A percentile compares a stretch with the other conserved stretches of the same genome.
These are phyloP conservation scores for Butastur rufipennis DNA, from an alignment of 2,113 vertebrate species.

Conservation along the genomic window DNA sequence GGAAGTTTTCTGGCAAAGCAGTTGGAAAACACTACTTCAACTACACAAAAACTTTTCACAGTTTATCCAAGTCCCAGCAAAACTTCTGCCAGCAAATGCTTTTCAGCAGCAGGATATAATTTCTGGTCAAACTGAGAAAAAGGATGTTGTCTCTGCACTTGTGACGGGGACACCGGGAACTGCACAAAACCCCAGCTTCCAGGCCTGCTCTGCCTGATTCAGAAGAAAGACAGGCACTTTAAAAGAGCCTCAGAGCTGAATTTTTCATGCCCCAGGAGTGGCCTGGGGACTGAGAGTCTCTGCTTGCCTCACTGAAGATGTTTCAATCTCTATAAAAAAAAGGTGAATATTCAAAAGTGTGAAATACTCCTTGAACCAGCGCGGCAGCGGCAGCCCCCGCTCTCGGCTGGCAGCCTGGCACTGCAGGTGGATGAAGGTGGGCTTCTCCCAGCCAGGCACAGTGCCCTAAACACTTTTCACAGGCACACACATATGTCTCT, in stretches of 20 bases:
- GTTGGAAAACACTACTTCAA: neutral
- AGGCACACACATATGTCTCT: neutral
- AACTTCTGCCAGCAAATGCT: neutral
- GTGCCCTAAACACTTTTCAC: neutral
- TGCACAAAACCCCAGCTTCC: neutral
- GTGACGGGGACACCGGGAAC: neutral
- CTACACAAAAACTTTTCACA: neutral
- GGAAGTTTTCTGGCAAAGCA: neutral
- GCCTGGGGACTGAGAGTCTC: fast-evolving
- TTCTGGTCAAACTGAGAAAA: neutral
- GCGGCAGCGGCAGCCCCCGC: fast-evolving
- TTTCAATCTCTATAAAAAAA: neutral
- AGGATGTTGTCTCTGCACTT: neutral
- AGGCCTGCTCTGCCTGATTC: neutral
- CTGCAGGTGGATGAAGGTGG: neutral
- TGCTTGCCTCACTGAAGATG: neutral
- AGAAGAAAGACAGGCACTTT: neutral
- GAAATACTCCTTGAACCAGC: neutral
- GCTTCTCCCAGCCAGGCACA: neutral
- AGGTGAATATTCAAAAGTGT: neutral
- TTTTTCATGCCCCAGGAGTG: neutral
- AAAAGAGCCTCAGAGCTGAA: neutral
- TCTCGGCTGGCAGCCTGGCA: neutral
- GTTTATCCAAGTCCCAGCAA: neutral
- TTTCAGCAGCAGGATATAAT: neutral